Base-by-base conservation (phyloP, 2,888 invertebrate species). In the Amphipyra berbera region DNA sequence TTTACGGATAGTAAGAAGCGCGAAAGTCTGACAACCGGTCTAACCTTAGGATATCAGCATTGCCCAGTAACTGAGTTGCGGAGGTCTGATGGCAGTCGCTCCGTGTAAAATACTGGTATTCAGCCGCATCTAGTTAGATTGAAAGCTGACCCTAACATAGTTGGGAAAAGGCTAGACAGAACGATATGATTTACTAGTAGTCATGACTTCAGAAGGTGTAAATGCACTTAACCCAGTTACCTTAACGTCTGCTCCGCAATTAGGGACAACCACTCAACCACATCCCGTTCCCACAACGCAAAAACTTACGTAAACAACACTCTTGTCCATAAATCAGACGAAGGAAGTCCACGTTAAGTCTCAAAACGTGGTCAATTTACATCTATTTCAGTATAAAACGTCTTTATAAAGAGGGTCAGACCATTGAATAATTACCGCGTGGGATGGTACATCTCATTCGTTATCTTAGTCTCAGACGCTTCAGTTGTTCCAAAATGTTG, bases 361-460 rank as follows among this genome's bases (percentile, higher is more conserved):
- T 41, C 47, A 53, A 69, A 61, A 61, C 65, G 66, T 70, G 60
- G 64, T 52, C 74, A 70, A 79, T 78, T 76, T 56, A 75, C 45
- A 12, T 70, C 73, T 75, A 77, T 73, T 79, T 75, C 37, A 60
- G 79, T 75, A 68, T 74, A 72, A 79, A 76, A 83, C 82, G 77
- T 81, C 88, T 86, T 86, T 87, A 79, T 66, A 78, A 50, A 72
- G 73, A 85, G 86, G 88, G 85, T 84, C 87, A 75, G 78, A 55
- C 86, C 82, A 94, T 94, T 92, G 90, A 72, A 90, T 93, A 93
- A 94, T 91, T 92, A 92, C 81, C 70, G 82, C 71, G 90, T 91
- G 84, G 92, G 92, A 80, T 66, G 86, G 61, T 73, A 59, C 66
- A 60, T 73, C 68, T 73, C 92, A 93, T 82, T 92, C 82, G 68